Conservation (phyloP, 2,797 vertebrate genomes). For the Silurus lanzhouensis region DNA sequence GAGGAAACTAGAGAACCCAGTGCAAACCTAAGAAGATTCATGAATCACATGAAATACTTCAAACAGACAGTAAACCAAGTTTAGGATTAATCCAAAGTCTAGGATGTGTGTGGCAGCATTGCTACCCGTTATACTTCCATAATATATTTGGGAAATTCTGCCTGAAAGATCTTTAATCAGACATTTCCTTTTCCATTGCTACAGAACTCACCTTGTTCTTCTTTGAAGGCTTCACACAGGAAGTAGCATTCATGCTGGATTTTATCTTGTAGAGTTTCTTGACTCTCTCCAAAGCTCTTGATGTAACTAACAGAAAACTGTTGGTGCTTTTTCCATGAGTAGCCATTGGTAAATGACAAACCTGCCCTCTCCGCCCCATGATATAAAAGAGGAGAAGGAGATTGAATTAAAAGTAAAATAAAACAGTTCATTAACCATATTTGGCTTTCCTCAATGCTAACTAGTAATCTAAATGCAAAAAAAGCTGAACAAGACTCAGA, state of each 20-base stretch:
- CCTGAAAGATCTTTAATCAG: neutral
- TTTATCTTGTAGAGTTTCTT: conserved; percentile 49
- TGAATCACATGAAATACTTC: neutral
- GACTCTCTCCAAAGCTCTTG: conserved; percentile 54
- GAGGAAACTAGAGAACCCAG: neutral
- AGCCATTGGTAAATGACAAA: conserved; percentile 55
- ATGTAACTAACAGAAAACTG: conserved; percentile 54
- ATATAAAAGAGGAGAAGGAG: neutral
- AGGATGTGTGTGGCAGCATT: neutral
- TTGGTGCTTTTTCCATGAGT: conserved; percentile 56
- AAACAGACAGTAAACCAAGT: neutral
- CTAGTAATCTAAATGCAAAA: too few relatives aligned
- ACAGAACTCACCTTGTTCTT: conserved; percentile 51
- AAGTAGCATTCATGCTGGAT: conserved; percentile 52
- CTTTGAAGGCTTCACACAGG: conserved; percentile 52
- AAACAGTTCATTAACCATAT: neutral
- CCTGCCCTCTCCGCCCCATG: conserved; percentile 41
- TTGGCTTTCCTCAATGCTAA: neutral
- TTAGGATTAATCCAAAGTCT: neutral
- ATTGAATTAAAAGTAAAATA: neutral
- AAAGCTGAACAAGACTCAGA: neutral
- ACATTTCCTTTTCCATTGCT: neutral
- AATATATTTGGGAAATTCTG: neutral
- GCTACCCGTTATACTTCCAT: neutral
- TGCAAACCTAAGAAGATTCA: neutral